Evolutionary conservation across 2,888 invertebrate genomes (phyloP).

Genomic region (Epiblema foenella): DNA sequence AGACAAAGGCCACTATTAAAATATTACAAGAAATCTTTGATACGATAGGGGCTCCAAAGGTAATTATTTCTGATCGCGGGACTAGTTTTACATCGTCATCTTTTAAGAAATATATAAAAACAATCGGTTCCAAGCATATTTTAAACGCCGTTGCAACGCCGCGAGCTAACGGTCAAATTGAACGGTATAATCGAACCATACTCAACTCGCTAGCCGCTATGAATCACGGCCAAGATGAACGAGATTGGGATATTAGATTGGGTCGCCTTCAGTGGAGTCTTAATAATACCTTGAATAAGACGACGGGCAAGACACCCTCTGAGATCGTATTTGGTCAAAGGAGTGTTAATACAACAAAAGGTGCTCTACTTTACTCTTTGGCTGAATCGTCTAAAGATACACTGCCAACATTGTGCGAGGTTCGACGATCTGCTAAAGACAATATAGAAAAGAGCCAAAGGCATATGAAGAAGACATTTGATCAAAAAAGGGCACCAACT

Average conservation of each 20-base stretch:
- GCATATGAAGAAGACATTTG: slow-evolving; percentile 4
- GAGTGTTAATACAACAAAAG: not conserved
- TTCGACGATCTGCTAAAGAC: not conserved
- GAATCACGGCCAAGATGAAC: slow-evolving; percentile 25
- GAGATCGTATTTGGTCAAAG: slow-evolving; percentile 43
- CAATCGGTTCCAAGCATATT: too few species aligned
- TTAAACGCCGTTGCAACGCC: not conserved
- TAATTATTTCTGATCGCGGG: slow-evolving; percentile 30
- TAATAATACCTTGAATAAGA: slow-evolving; percentile 45
- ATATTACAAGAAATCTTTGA: slow-evolving; percentile 16
- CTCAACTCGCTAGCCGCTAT: slow-evolving; percentile 24
- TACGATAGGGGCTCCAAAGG: slow-evolving; percentile 21
- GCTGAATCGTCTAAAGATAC: not conserved
- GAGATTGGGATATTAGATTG: slow-evolving; percentile 41
- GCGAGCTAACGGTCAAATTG: not conserved
- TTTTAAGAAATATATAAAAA: too few species aligned
- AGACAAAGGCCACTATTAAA: not conserved
- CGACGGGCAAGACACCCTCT: slow-evolving; percentile 42
- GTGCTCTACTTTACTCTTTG: too few species aligned
- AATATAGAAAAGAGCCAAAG: slow-evolving; percentile 11
- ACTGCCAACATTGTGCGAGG: not conserved
- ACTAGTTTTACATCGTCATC: slow-evolving; percentile 33
- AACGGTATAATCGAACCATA: slow-evolving; percentile 42
- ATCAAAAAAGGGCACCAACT: slow-evolving; percentile 7
- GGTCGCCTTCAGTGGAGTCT: slow-evolving; percentile 43